phyloP scores from a whole-genome alignment of 2,888 invertebrate genomes.

The Coelopa pilipes region DNA sequence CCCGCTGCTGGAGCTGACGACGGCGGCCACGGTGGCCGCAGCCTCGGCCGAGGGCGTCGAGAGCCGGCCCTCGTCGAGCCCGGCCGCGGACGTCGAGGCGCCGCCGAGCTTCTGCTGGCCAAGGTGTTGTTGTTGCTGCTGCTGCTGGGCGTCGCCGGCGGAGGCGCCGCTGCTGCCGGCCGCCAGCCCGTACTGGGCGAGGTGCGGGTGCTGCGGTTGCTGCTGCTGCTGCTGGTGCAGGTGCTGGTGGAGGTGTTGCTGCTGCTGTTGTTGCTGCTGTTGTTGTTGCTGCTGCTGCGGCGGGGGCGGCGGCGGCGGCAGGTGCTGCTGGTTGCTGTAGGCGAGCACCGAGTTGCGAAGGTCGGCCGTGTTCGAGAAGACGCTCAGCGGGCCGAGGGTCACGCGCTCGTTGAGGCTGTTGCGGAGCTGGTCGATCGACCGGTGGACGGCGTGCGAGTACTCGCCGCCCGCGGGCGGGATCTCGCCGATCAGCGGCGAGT shows the following conservation, averaged over 20 bases:
- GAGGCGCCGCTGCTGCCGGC: conserved; percentile 67
- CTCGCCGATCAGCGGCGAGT: conserved; percentile 75
- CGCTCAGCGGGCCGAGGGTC: conserved; percentile 68
- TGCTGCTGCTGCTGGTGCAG: conserved; percentile 69
- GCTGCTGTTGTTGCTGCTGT: conserved; percentile 68
- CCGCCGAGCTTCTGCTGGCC: conserved; percentile 31
- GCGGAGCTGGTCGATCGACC: conserved; percentile 74
- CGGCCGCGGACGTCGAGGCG: conserved; percentile 42
- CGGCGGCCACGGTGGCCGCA: conserved; percentile 43
- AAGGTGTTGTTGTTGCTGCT: conserved; percentile 67
- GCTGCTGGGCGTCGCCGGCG: conserved; percentile 60
- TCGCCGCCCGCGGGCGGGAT: conserved; percentile 71
- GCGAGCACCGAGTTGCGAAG: conserved; percentile 62
- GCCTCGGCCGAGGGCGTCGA: conserved; percentile 40
- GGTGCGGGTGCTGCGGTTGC: conserved; percentile 39
- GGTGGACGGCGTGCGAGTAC: conserved; percentile 74
- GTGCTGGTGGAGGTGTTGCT: conserved; percentile 51
- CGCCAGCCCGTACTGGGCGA: conserved; percentile 26
- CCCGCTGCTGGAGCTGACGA: conserved; percentile 49
- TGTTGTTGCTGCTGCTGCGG: conserved; percentile 55
- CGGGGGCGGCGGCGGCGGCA: conserved; percentile 47
- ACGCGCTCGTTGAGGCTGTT: conserved; percentile 73
- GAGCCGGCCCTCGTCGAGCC: conserved; percentile 35
- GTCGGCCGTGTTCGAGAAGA: conserved; percentile 64
- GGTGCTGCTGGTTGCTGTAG: conserved; percentile 61